A percentile compares a stretch with the other conserved stretches of the same genome.
Evolutionary conservation across 1,140 invertebrate genomes (phyloP).

Genomic region (Dinothrombium tinctorium): DNA sequence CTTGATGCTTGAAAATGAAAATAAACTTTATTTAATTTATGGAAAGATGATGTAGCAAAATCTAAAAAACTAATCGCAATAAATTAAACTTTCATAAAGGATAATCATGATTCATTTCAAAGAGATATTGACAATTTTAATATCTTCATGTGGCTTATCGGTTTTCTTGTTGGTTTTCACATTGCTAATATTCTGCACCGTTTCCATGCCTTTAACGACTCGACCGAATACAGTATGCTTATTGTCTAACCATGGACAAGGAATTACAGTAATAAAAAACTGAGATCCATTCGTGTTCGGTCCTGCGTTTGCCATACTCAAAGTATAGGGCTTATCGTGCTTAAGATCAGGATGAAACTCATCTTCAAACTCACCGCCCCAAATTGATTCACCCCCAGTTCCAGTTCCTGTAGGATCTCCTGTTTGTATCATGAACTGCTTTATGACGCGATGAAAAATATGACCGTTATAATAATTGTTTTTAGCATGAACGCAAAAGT

Average conservation of each 20-base stretch:
- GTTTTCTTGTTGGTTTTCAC: slow-evolving; percentile 91
- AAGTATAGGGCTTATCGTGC: slow-evolving; percentile 86
- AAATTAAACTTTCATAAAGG: too few species aligned
- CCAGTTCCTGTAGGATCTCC: slow-evolving; percentile 85
- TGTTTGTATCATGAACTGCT: slow-evolving; percentile 98
- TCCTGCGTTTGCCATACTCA: slow-evolving; percentile 98
- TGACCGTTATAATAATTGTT: slow-evolving; percentile 96
- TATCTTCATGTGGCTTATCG: slow-evolving; percentile 92
- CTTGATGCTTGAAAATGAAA: too few species aligned
- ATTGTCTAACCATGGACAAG: slow-evolving; percentile 93
- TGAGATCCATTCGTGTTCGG: slow-evolving; percentile 95
- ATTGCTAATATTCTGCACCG: slow-evolving; percentile 88
- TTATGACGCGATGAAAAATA: slow-evolving; percentile 91
- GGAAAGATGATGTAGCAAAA: too few species aligned
- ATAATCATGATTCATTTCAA: too few species aligned
- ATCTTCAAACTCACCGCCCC: slow-evolving; percentile 96
- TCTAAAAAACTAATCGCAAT: too few species aligned
- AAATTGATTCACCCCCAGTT: slow-evolving; percentile 92
- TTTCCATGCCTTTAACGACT: slow-evolving; percentile 89
- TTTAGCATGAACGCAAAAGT: slow-evolving; percentile 87
- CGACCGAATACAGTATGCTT: slow-evolving; percentile 98
- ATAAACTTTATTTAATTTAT: too few species aligned
- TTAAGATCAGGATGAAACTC: slow-evolving; percentile 73
- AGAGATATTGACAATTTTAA: slow-evolving; percentile 77
- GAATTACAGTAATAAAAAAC: slow-evolving; percentile 89